Percentiles rank a stretch among this genome's conserved stretches.
These are phyloP conservation scores for Caenorhabditis sp. DNA, from an alignment of 2,888 invertebrate species.

Conservation along the genomic window DNA sequence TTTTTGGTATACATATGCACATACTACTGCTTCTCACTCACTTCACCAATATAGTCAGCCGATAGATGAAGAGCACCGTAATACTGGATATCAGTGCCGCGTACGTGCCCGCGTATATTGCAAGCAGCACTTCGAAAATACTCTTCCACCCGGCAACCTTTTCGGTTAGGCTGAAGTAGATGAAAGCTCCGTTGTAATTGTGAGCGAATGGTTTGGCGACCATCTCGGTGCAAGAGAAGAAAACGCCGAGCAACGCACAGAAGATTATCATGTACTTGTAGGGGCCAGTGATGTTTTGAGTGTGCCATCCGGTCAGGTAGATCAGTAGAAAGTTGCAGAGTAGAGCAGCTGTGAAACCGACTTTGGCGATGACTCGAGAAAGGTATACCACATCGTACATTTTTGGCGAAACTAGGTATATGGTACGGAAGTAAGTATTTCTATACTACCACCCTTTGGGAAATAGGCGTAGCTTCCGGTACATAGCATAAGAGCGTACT, in stretches of 20 bases:
- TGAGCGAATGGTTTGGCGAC: conserved; percentile 28
- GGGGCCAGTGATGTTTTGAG: conserved; percentile 10
- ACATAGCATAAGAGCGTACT: too few relatives aligned
- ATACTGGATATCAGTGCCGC: conserved; percentile 9
- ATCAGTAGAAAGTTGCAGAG: conserved; percentile 23
- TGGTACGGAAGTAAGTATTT: too few relatives aligned
- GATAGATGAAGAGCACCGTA: conserved; percentile 30
- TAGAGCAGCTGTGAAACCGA: too few relatives aligned
- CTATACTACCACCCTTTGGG: too few relatives aligned
- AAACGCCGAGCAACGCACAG: conserved; percentile 14
- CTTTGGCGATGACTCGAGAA: too few relatives aligned
- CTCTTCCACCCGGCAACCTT: neutral
- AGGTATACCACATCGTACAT: too few relatives aligned
- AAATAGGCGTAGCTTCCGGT: too few relatives aligned
- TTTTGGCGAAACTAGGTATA: too few relatives aligned
- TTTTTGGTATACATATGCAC: too few relatives aligned
- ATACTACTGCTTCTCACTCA: too few relatives aligned
- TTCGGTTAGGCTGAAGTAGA: conserved; percentile 28
- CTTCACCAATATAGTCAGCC: conserved; percentile 14
- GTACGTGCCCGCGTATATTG: conserved; percentile 19
- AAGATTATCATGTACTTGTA: conserved; percentile 38
- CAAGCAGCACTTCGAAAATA: conserved; percentile 3
- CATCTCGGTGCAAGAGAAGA: conserved; percentile 18
- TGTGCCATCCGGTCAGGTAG: conserved; percentile 29
- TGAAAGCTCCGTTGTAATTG: conserved; percentile 27